Base-by-base conservation (phyloP, 2,888 invertebrate species). In the Gymnocheta viridis region DNA sequence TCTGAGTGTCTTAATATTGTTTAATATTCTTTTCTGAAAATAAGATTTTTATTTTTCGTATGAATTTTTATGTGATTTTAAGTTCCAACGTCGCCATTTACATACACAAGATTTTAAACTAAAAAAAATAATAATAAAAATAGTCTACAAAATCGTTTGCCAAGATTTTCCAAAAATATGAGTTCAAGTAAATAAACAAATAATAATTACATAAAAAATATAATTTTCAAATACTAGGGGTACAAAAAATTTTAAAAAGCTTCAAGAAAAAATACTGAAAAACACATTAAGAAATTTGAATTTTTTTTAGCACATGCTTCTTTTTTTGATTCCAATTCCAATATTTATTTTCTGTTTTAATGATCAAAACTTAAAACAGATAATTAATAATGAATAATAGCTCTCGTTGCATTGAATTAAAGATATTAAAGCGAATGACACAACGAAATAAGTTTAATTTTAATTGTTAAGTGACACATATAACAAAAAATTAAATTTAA, bases 131-230 rank as follows among this genome's bases (percentile, higher is more conserved):
- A 2, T 17, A 44, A 56, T 19, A 10, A 49, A 24, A 73, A 51
- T 22, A 10, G 32, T 66, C 32, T 66, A 67, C 54, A 47, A 74
- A 56, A 76, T 12, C 54, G 24, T 35, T 76, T 76, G 76, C 66
- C 66, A 77, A 77, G 22, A 67, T 66, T 66, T 76, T 32, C 7
- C 17, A 6, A 67, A 58, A 58, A 27, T 56, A 27, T 56, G 9
- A 64, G 29, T 35, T 47, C 51, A 47, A 76, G 24, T 47, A 66
- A 76, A 67, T 77, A 77, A 56, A 77, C 66, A 77, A 67, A 35
- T 35, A 38, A 51, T 67, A 49, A 47, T 58, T 47, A 47, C 7
- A 44, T 17, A 29, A 64, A 41, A 41, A 74, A 54, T 38, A 22
- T 38, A 17, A 24, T 47, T 24, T 32, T 60, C 10, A 32, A 32